Evolutionary conservation across 1,140 invertebrate species (phyloP), one percentile per base, ranked within the genome.

Genomic region (Drosophila ficusphila): DNA sequence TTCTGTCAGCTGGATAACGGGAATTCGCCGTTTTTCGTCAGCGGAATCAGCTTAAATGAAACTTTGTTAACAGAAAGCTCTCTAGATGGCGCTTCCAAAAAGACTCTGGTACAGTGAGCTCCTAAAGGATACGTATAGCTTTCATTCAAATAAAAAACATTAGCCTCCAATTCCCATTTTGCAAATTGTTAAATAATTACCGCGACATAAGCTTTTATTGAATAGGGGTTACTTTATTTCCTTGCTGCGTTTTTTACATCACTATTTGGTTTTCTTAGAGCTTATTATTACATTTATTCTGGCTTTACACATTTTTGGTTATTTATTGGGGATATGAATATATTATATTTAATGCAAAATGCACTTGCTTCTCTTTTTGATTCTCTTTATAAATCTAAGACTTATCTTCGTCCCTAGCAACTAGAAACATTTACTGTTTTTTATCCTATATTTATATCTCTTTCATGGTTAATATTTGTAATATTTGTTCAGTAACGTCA

Each of bases 241-340:
- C 19, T 44, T 54, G 48, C 47, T 72, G 68, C 48, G 41, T 58
- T 83, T 83, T 83, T 46, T 85, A 72, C 81, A 76, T 74, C 60
- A 75, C 51, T 48, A 33, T 56, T 39, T 29, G n/a, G 11, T 1
- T 65, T 27, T 65, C 44, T 67, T 33, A 23, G 14, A 34, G 14
- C 21, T 60, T 58, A 60, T 4, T 29, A 18, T 27, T 67, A 67
- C 25, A 27, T 47, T 62, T 42, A 36, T 49, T 74, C 21, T 52
- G 14, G 29, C 44, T 76, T 76, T 68, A 58, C 46, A 47, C 34
- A 19, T 47, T 39, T 68, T 64, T 12, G 29, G 33, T 70, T 39
- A 62, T 56, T 76, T 48, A 29, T 48, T 42, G 64, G 47, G 60
- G 76, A 86, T 83, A 83, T 83, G 81, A 83, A 86, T 83, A 83